These are phyloP conservation scores for Campoplex capitator DNA, from an alignment of 2,888 invertebrate species.

Conservation along the genomic window DNA sequence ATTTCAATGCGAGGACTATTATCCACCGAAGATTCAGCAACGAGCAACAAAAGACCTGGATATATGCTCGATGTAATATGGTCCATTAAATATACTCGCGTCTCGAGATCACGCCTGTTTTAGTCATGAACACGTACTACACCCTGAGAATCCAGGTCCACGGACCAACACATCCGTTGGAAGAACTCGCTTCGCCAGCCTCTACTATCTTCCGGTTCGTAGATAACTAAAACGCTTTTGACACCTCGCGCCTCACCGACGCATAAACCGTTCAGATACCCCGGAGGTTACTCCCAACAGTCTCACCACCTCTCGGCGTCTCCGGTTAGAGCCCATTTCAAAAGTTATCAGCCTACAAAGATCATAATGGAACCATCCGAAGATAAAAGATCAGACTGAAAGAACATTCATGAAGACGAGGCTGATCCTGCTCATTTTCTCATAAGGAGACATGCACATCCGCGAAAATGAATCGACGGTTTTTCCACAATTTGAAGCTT, in stretches of 20 bases:
- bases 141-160: constrained; percentile 21
- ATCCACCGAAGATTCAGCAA: not conserved
- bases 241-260: constrained; percentile 74
- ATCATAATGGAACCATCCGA: too few species aligned
- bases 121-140: not conserved
- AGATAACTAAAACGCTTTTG: constrained; percentile 80
- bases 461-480: too few species aligned
- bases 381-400: too few species aligned
- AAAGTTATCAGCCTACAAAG: not conserved
- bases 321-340: not conserved
- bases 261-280: constrained; percentile 77
- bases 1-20: not conserved
- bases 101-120: constrained; percentile 3
- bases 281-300: constrained; percentile 31
- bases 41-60: constrained; percentile 23
- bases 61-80: constrained; percentile 43
- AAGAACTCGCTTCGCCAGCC: constrained; percentile 44
- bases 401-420: too few species aligned
- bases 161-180: constrained; percentile 32
- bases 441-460: too few species aligned
- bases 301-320: constrained; percentile 7
- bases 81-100: constrained; percentile 37
- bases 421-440: too few species aligned
- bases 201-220: constrained; percentile 70
- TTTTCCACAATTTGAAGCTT: not conserved